Conservation (phyloP, 1,140 invertebrate genomes). For the Polyergus mexicanus region DNA sequence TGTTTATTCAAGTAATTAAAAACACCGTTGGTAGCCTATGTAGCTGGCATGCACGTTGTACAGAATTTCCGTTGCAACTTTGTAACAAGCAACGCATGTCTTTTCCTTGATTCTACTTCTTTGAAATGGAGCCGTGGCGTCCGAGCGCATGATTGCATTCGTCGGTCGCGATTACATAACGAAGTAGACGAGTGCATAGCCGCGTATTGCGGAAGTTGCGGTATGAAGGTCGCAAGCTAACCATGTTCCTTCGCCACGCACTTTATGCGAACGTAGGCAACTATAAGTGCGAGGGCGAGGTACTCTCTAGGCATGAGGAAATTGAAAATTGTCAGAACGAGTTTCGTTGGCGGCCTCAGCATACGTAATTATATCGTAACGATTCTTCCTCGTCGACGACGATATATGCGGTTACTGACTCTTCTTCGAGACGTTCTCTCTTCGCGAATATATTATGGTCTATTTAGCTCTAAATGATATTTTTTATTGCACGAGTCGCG, state of each 20-base stretch:
- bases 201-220: constrained; percentile 53
- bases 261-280: constrained; percentile 46
- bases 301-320: constrained; percentile 49
- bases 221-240: constrained; percentile 59
- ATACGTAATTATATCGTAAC: constrained; percentile 54
- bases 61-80: constrained; percentile 38
- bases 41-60: constrained; percentile 5
- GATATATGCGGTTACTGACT: constrained; percentile 45
- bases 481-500: background rate
- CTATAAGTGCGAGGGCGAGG: constrained; percentile 51
- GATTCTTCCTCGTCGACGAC: constrained; percentile 42
- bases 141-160: constrained; percentile 56
- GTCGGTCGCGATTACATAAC: constrained; percentile 62
- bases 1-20: constrained; percentile 41
- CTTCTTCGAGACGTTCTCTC: background rate
- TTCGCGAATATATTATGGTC: constrained; percentile 20
- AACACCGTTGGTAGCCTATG: constrained; percentile 28
- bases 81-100: constrained; percentile 46
- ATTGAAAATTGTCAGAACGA: constrained; percentile 65
- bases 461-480: constrained; percentile 29
- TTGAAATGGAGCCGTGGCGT: constrained; percentile 56
- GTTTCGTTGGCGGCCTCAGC: constrained; percentile 48
- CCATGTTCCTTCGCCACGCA: constrained; percentile 42
- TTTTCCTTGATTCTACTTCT: constrained; percentile 47
- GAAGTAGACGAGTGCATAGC: constrained; percentile 58